Conservation (phyloP, 2,797 vertebrate genomes). For the Chiloscyllium punctatum region DNA sequence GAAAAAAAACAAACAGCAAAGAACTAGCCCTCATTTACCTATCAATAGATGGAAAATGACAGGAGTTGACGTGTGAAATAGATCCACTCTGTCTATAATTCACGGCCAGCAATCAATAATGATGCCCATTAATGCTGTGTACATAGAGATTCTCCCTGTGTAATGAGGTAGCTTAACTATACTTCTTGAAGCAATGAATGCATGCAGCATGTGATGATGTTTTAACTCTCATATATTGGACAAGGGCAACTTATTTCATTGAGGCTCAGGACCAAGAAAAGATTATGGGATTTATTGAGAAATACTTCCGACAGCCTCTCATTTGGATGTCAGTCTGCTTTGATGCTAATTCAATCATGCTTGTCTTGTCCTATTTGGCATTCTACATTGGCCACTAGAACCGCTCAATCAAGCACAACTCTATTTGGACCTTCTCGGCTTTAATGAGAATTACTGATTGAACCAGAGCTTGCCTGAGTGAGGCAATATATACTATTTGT, state of each 20-base stretch:
- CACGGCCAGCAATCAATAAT: constrained; percentile 46
- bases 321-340: constrained; percentile 55
- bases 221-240: constrained; percentile 52
- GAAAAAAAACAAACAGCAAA: neutral
- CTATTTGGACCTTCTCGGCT: neutral
- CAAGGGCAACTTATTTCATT: constrained; percentile 52
- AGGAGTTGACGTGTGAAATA: neutral
- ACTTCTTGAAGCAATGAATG: constrained; percentile 53
- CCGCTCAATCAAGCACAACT: neutral
- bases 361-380: neutral
- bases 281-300: constrained; percentile 67
- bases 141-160: constrained; percentile 52
- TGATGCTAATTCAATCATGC: constrained; percentile 39
- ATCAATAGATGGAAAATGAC: neutral
- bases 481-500: neutral
- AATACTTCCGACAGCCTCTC: constrained; percentile 63
- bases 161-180: constrained; percentile 57
- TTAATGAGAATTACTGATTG: neutral
- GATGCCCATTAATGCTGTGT: constrained; percentile 50
- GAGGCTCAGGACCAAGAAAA: constrained; percentile 63
- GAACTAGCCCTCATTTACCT: neutral
- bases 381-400: neutral
- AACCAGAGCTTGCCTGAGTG: neutral
- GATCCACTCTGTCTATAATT: neutral
- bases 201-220: constrained; percentile 51